phyloP scores from a whole-genome alignment of 2,113 vertebrate species.

The Pycnonotus jocosus region DNA sequence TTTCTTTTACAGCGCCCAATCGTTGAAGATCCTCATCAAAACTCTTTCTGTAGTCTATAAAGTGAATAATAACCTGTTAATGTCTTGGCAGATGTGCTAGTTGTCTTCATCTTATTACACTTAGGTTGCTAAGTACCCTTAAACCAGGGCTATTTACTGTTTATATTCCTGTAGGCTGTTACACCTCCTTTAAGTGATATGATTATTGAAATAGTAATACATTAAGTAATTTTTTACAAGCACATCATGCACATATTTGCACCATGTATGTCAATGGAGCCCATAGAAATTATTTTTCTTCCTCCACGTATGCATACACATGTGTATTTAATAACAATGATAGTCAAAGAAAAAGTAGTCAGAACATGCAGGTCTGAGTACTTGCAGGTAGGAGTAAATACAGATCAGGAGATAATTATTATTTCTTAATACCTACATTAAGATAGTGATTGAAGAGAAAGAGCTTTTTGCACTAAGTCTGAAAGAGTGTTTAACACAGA shows the following conservation, averaged over 20 bases:
- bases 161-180: background rate
- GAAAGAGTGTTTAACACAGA: background rate
- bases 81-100: background rate
- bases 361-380: background rate
- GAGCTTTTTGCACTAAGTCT: background rate
- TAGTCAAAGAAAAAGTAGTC: background rate
- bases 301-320: background rate
- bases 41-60: background rate
- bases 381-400: background rate
- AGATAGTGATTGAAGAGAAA: background rate
- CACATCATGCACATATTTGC: background rate
- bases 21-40: background rate
- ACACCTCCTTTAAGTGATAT: background rate
- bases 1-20: background rate
- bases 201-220: background rate
- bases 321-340: background rate
- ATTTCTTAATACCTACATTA: background rate
- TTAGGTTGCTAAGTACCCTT: background rate
- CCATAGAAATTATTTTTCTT: background rate
- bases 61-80: background rate
- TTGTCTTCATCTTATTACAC: background rate
- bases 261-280: background rate
- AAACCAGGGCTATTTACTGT: background rate
- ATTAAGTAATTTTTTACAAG: background rate
- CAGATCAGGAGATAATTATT: background rate